phyloP scores from a whole-genome alignment of 2,888 invertebrate genomes.

The Liodrosophila aerea region DNA sequence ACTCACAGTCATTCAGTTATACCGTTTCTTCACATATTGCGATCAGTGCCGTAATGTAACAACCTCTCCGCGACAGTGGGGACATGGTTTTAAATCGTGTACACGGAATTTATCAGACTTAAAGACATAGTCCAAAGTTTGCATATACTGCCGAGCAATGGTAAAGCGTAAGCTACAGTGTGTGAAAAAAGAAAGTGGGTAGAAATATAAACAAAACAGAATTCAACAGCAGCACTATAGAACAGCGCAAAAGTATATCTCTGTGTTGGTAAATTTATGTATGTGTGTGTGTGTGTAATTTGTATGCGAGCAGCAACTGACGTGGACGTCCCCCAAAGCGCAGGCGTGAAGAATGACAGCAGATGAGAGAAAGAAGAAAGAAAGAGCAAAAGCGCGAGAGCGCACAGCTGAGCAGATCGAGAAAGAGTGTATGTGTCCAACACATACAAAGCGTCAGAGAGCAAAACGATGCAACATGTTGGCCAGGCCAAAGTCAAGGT shows the following conservation, averaged over 20 bases:
- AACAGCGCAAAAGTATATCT: constrained; percentile 38
- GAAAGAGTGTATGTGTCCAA: not conserved
- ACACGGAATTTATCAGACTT: too few species aligned
- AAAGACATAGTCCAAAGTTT: too few species aligned
- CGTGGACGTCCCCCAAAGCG: constrained; percentile 59
- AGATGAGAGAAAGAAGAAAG: not conserved
- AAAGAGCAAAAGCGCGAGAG: constrained; percentile 10
- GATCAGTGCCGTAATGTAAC: too few species aligned
- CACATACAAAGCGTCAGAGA: not conserved
- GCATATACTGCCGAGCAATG: constrained; percentile 40
- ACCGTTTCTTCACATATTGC: too few species aligned
- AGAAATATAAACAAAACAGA: constrained; percentile 58
- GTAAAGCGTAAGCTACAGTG: constrained; percentile 26
- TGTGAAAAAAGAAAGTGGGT: constrained; percentile 73
- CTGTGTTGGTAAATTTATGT: constrained; percentile 1
- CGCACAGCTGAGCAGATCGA: constrained; percentile 22
- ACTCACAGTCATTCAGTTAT: too few species aligned
- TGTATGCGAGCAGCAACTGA: constrained; percentile 55
- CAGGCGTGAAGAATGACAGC: constrained; percentile 60
- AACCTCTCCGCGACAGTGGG: too few species aligned
- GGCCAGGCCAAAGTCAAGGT: constrained; percentile 15
- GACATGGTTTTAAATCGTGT: too few species aligned
- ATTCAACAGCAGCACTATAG: constrained; percentile 37
- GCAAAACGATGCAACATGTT: constrained; percentile 41
- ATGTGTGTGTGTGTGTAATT: constrained; percentile 12